Percentiles rank a stretch among this genome's conserved stretches.
Conservation (phyloP, 2,888 invertebrate genomes). For the Cephalotes varians region DNA sequence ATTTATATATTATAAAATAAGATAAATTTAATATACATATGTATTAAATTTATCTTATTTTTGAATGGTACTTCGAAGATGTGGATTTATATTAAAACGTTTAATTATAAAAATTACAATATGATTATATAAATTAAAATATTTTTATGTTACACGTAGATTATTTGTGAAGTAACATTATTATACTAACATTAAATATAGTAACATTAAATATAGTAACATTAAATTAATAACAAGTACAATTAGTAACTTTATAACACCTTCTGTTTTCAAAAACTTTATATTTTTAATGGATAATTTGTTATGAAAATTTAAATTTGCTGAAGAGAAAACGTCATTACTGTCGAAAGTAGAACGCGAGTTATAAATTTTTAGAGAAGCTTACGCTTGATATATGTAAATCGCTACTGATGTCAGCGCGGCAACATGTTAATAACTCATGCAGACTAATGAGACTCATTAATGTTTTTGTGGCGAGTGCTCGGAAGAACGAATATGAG, state of each 20-base stretch:
- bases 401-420: neutral
- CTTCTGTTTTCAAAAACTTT: neutral
- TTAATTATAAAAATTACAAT: neutral
- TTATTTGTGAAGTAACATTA: neutral
- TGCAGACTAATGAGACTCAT: constrained; percentile 17
- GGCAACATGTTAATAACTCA: constrained; percentile 20
- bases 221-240: neutral
- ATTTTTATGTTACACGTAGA: neutral
- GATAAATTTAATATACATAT: too few species aligned
- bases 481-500: neutral
- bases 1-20: too few species aligned
- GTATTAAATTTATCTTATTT: neutral
- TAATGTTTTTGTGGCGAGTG: constrained; percentile 27
- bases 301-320: neutral
- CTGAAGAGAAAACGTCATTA: neutral
- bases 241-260: neutral
- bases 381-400: neutral
- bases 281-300: neutral
- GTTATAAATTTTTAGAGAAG: constrained; percentile 16
- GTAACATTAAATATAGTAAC: neutral
- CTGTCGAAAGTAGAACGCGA: neutral
- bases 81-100: neutral
- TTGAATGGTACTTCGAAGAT: neutral
- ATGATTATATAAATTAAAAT: too few species aligned
- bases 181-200: neutral